Evolutionary conservation across 1,140 invertebrate genomes (phyloP).

Genomic region (Cyclina sinensis): DNA sequence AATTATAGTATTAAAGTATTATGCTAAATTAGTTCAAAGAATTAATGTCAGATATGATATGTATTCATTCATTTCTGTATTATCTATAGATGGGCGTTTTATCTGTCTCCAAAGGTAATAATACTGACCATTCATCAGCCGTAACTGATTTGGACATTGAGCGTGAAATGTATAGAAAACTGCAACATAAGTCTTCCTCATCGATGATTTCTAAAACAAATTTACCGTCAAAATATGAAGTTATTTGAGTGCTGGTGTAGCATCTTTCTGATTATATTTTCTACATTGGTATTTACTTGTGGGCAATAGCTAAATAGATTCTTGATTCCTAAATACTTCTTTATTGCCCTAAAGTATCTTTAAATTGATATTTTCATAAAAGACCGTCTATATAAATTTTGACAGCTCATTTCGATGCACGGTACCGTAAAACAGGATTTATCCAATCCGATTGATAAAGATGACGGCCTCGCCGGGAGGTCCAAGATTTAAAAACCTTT

Average conservation of each 20-base stretch:
- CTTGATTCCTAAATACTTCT: neutral
- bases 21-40: neutral
- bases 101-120: neutral
- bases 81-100: neutral
- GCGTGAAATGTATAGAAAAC: conserved; percentile 38
- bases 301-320: neutral
- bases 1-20: conserved; percentile 20
- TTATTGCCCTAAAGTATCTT: conserved; percentile 34
- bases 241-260: conserved; percentile 16
- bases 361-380: conserved; percentile 47
- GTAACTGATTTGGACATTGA: neutral
- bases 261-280: conserved; percentile 5
- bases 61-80: conserved; percentile 4
- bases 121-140: conserved; percentile 9
- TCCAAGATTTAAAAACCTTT: conserved; percentile 6
- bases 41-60: neutral
- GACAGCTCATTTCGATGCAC: neutral
- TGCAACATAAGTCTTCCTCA: neutral
- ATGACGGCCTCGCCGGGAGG: neutral
- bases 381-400: neutral
- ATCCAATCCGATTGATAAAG: neutral
- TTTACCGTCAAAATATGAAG: conserved; percentile 30
- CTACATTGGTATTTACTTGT: conserved; percentile 16
- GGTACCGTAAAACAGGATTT: conserved; percentile 37
- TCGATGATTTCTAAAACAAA: conserved; percentile 11